These are phyloP conservation scores for Cyphotilapia sp. DNA, from an alignment of 2,113 vertebrate species.

Conservation along the genomic window DNA sequence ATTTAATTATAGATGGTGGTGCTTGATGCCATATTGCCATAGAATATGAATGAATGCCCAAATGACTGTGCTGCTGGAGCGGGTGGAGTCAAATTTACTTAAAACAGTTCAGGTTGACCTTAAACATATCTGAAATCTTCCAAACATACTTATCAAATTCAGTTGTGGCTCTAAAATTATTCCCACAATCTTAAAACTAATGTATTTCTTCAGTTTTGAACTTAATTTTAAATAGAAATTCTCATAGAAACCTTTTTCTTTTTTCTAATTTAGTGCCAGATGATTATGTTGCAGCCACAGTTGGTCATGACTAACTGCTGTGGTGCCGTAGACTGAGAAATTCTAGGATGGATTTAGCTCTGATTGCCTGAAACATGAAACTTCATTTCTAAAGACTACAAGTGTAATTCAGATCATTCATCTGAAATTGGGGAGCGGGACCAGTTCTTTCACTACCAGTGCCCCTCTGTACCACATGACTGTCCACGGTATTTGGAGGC, in stretches of 20 bases:
- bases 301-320: neutral
- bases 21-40: neutral
- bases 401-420: neutral
- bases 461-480: neutral
- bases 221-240: neutral
- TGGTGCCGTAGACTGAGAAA: accelerated
- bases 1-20: neutral
- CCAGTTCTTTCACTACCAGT: neutral
- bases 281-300: neutral
- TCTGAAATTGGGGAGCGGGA: accelerated
- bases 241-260: neutral
- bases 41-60: neutral
- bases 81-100: neutral
- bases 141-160: neutral
- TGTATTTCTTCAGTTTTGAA: neutral
- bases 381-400: neutral
- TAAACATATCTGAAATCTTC: neutral
- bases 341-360: neutral
- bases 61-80: neutral
- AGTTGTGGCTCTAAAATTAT: neutral
- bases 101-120: neutral
- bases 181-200: neutral
- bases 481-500: neutral
- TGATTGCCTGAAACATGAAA: neutral
- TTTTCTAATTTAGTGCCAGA: neutral